Base-by-base conservation (phyloP, 2,888 invertebrate genomes). In the Andrena marginata region DNA sequence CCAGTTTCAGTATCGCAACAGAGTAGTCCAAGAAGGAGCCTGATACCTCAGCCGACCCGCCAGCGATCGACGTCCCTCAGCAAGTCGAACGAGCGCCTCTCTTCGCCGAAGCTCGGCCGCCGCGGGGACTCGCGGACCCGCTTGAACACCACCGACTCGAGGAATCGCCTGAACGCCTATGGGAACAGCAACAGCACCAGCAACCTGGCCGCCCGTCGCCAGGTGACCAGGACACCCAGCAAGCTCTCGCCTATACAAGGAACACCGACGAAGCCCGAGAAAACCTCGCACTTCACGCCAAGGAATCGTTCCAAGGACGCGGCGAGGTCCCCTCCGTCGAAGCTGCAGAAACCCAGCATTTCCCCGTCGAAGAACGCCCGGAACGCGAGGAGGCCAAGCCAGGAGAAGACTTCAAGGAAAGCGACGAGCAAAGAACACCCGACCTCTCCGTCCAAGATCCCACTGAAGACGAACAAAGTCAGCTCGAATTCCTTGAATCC, bases 1-100 rank as follows among this genome's bases (percentile, higher is more conserved):
- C 29, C 82, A 94, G 94, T 89, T 64, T 92, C 93, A 74, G 88
- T 91, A 13, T 94, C 94, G 42, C 93, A 93, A 59, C 93, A 93
- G 60, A 92, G 85, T 79, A 94, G 93, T 60, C 94, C 94, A 4
- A 91, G 91, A n/a, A 92, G 92, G 20, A 93, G 93, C 63, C 78
- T 93, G 51, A 94, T 94, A 62, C 94, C 94, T 0, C 92, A 93
- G 69, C 93, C 93, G 1, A 90, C 91, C 4, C 88, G 92, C 23
- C 91, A 92, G 31, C 90, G 92, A 2, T 92, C 92, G 8, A 89
- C 87, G 60, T 93, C 93, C 1, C 68, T 92, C 42, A 89, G 89
- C 29, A 92, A 93, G n/a, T 85, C 87, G 63, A 91, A 88, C 63
- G 91, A 89, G 26, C 70, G 64, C 0, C 82, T 79, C n/a, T 54